Percentiles rank a stretch among this genome's conserved stretches.
Evolutionary conservation across 2,113 vertebrate species (phyloP).

Genomic region (Pituophis catenifer): DNA sequence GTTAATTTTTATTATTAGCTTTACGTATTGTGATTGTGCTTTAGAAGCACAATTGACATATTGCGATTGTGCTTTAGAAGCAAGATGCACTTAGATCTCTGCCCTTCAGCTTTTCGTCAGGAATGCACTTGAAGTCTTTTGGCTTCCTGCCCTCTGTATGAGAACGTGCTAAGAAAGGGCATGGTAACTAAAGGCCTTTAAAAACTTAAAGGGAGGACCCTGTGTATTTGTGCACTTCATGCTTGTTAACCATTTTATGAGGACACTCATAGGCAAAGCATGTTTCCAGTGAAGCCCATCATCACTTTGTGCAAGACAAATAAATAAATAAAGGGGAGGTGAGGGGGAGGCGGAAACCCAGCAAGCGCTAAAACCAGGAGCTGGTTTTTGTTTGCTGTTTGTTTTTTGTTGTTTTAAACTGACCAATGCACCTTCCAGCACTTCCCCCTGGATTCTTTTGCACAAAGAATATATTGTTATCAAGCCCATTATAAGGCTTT

Average conservation of each 20-base stretch:
- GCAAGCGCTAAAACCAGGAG: conserved; percentile 75
- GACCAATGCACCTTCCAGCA: conserved; percentile 77
- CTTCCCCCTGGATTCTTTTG: conserved; percentile 87
- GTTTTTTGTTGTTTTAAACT: conserved; percentile 71
- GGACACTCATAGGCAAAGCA: conserved; percentile 84
- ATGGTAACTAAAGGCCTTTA: conserved; percentile 61
- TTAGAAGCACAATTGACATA: not conserved
- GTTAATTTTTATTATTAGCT: not conserved
- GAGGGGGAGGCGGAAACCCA: conserved; percentile 23
- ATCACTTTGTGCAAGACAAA: conserved; percentile 48
- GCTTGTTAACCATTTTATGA: conserved; percentile 78
- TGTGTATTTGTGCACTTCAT: conserved; percentile 74
- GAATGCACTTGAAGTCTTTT: conserved; percentile 22
- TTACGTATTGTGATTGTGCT: not conserved
- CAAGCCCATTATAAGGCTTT: conserved; percentile 86
- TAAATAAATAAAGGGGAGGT: conserved; percentile 57
- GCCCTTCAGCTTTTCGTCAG: not conserved
- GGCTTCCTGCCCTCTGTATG: conserved; percentile 43
- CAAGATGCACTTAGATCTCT: not conserved
- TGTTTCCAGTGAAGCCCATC: conserved; percentile 82
- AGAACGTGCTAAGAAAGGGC: conserved; percentile 65
- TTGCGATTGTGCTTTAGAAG: not conserved
- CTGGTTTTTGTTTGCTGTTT: not conserved
- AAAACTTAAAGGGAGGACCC: conserved; percentile 61
- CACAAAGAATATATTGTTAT: conserved; percentile 97